Base-by-base conservation (phyloP, 2,797 vertebrate genomes). In the Tapera naevia region DNA sequence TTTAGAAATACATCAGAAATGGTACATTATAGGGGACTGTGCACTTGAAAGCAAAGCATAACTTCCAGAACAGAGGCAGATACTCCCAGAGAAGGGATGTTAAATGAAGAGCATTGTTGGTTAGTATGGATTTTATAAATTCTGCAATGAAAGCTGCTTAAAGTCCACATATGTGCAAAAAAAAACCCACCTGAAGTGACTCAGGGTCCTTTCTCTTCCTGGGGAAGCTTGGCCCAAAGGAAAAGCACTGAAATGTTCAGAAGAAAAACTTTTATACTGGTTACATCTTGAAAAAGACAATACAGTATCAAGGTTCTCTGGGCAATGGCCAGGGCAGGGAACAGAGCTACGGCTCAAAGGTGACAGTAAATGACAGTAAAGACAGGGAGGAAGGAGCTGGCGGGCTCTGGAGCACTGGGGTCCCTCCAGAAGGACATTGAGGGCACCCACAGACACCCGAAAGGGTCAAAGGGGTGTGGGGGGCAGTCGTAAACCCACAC, bases 121-220 rank as follows among this genome's bases (percentile, higher is more conserved):
- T 73, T 30, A 37, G 16, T 14, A 7, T 11, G 10, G 11, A 12
- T 43, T 79, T 51, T 11, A 70, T 27, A 67, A 28, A 60, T 28
- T 60, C 46, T 75, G 39, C 35, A 87, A 45, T 4, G 43, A 95
- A 76, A 94, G 19, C 33, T 35, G 65, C 37, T 74, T 32, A 12
- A 82, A 81, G 61, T 43, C 61, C 67, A 70, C 25, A 11, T 11
- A 53, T 0, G 1, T 11, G 71, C 87, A 6, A 65, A 53, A 70
- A 70, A 66, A 83, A 64, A 96, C 93, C 87, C 93, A 96, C 91
- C 95, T 94, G 92, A 95, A 92, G 33, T 85, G 95, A 73, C 95
- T 96, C 71, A 85, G 91, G 43, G 87, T 93, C 91, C 87, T 86
- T 91, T 94, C 96, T 94, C 96, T 93, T 95, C 95, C 92, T 17